phyloP scores from a whole-genome alignment of 2,113 vertebrate species.

The Antechinus flavipes region DNA sequence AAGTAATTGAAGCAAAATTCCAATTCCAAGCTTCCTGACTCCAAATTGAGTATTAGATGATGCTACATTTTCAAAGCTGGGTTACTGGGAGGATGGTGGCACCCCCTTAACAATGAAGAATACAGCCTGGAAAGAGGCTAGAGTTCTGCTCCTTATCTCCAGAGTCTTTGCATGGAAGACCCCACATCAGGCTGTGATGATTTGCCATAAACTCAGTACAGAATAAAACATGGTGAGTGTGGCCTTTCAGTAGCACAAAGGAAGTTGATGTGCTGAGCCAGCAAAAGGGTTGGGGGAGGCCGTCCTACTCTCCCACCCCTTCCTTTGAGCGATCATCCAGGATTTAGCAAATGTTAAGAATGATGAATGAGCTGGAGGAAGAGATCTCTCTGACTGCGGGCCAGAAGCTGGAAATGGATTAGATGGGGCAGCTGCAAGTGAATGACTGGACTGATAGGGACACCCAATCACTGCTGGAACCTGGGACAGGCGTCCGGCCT shows the following conservation, averaged over 20 bases:
- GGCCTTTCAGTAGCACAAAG: constrained; percentile 28
- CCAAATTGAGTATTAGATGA: not conserved
- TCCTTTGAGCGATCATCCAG: constrained; percentile 57
- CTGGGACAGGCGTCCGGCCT: constrained; percentile 76
- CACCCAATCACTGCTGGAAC: constrained; percentile 71
- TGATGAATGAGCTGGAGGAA: constrained; percentile 80
- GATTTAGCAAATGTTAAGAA: constrained; percentile 77
- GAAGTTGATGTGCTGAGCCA: constrained; percentile 63
- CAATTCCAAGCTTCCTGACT: not conserved
- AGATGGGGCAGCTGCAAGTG: constrained; percentile 73
- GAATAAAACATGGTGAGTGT: constrained; percentile 63
- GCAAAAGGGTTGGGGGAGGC: constrained; percentile 36
- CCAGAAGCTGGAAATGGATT: constrained; percentile 75
- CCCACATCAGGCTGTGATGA: constrained; percentile 14
- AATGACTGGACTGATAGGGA: constrained; percentile 70
- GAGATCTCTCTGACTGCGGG: constrained; percentile 75
- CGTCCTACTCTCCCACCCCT: constrained; percentile 57
- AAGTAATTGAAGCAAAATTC: not conserved
- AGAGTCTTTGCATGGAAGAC: not conserved
- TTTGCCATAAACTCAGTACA: constrained; percentile 62
- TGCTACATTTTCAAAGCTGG: not conserved
- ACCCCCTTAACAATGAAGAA: not conserved
- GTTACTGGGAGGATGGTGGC: not conserved
- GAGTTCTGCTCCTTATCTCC: not conserved
- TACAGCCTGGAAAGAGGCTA: not conserved